Conservation (phyloP, 2,797 vertebrate species). For the Rhinoraja longicauda region DNA sequence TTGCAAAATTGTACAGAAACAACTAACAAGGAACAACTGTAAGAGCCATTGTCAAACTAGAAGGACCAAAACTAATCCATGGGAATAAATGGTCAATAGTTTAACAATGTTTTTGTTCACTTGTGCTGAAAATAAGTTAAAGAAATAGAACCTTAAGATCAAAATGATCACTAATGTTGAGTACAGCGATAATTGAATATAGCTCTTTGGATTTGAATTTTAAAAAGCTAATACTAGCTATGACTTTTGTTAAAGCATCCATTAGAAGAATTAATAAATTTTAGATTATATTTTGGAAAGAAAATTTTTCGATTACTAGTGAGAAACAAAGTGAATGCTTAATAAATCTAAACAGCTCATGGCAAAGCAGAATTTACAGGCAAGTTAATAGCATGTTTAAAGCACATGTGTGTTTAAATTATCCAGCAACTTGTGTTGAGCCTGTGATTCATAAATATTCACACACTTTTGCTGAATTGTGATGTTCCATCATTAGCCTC, state of each 20-base stretch:
- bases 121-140: background rate
- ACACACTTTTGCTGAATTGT: background rate
- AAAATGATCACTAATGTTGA: background rate
- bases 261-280: background rate
- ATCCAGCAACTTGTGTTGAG: background rate
- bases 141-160: background rate
- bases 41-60: background rate
- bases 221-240: background rate
- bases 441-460: background rate
- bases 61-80: background rate
- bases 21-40: conserved; percentile 16
- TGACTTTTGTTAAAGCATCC: background rate
- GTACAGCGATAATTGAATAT: background rate
- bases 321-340: background rate
- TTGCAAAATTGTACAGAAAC: conserved; percentile 4
- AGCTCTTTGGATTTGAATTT: background rate
- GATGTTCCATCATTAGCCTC: background rate
- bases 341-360: background rate
- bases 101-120: background rate
- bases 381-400: background rate
- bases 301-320: background rate
- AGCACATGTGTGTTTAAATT: background rate
- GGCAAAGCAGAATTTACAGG: background rate
- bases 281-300: background rate
- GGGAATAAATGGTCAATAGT: conserved; percentile 13